A percentile compares a stretch with the other conserved stretches of the same genome.
These are phyloP conservation scores for Cabera pusaria DNA, from an alignment of 2,888 invertebrate genomes.

Conservation along the genomic window DNA sequence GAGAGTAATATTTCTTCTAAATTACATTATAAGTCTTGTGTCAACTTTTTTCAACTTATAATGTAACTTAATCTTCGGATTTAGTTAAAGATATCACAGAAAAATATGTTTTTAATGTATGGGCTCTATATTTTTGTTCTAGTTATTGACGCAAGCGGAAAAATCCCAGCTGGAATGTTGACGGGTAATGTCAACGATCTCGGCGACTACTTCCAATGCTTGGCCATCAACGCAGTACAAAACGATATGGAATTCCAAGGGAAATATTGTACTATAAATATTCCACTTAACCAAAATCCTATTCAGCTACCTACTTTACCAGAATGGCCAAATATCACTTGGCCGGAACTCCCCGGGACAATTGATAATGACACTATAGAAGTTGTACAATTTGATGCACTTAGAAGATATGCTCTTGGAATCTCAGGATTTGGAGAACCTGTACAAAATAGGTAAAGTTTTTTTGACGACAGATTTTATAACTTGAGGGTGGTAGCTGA, in stretches of 20 bases:
- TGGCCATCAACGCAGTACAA: constrained; percentile 39
- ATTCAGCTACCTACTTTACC: constrained; percentile 30
- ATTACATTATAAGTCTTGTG: no score
- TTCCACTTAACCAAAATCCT: constrained; percentile 41
- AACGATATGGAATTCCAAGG: constrained; percentile 54
- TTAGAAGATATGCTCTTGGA: constrained; percentile 35
- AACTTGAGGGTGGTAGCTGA: no score
- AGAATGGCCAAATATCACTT: constrained; percentile 24
- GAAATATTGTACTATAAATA: constrained; percentile 62
- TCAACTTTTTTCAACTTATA: no score
- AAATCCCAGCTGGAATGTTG: constrained; percentile 60
- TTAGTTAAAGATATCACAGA: no score
- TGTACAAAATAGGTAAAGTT: constrained; percentile 35
- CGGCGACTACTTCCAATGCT: constrained; percentile 63
- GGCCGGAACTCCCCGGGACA: constrained; percentile 20
- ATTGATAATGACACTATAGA: constrained; percentile 19
- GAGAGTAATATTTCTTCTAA: no score
- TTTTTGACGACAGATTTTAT: no score
- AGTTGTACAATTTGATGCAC: constrained; percentile 16
- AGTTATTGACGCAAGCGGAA: constrained; percentile 73
- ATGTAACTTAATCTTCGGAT: no score
- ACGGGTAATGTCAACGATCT: constrained; percentile 61
- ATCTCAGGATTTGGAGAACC: constrained; percentile 39
- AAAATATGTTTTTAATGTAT: no score
- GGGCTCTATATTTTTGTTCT: no score